Base-by-base conservation (phyloP, 1,140 invertebrate genomes). In the Micrasema longulum region DNA sequence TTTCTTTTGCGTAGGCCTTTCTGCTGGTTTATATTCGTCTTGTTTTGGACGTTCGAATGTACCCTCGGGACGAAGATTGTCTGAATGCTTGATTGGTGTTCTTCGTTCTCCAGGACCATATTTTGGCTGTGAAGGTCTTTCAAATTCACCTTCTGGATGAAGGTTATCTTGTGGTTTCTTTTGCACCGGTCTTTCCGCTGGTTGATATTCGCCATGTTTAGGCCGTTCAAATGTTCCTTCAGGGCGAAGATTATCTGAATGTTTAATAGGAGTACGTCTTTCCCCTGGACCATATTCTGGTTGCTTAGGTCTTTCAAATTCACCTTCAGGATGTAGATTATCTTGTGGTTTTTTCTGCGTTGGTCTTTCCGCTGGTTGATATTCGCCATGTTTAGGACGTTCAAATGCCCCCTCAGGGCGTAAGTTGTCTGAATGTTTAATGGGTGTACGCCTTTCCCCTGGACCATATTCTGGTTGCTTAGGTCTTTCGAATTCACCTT, bases 1-100 rank as follows among this genome's bases (percentile, higher is more conserved):
- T 75, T 85, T 89, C 20, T 87, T 87, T 11, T 82, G 81, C 75
- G 82, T 84, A 38, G 88, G 82, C 76, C 86, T 83, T 79, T 90
- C 89, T 43, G 86, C 88, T 47, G 87, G 87, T 70, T 81, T 81
- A 70, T 84, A 87, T 73, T 86, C 80, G 36, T 86, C 79, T 48
- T 84, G 80, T 76, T 86, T 85, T 43, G 86, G 86, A 47, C 82
- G 85, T 63, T 88, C 85, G 80, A 91, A 90, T 72, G 89, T 86
- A 10, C 89, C 90, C 76, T 90, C 89, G 14, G 87, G 85, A 75
- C 83, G 85, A 12, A 89, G 79, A 79, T 91, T 91, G 78, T 92
- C 91, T 73, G 87, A 83, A 65, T 85, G 88, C 77, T 87, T 88
- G 7, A 88, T 85, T 18, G 87, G 85, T 60, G 83, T 80, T 11